Percentiles rank a stretch among this genome's conserved stretches.
Conservation (phyloP, 2,797 vertebrate genomes). For the Oophaga sylvatica region DNA sequence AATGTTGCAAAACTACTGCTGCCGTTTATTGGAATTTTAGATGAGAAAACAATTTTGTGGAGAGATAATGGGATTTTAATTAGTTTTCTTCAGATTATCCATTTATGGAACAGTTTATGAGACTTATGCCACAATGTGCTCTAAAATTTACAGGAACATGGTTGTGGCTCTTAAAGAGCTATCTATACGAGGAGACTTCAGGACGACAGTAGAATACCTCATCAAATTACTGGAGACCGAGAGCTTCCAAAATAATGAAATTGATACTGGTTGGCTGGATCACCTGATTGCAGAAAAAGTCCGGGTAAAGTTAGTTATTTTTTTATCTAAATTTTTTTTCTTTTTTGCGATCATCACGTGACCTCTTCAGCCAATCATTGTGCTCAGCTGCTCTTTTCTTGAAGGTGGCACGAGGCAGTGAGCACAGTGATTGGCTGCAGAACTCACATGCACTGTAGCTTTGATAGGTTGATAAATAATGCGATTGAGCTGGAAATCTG, state of each 20-base stretch:
- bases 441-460: too few relatives aligned
- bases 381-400: too few relatives aligned
- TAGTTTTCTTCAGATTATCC: not conserved
- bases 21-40: not conserved
- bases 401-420: too few relatives aligned
- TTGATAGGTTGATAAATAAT: too few relatives aligned
- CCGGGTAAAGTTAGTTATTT: constrained; percentile 76
- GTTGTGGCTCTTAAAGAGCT: constrained; percentile 97
- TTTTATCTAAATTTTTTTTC: not conserved
- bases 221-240: constrained; percentile 94
- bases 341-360: too few relatives aligned
- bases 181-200: constrained; percentile 95
- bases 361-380: too few relatives aligned
- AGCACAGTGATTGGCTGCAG: too few relatives aligned
- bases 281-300: constrained; percentile 94
- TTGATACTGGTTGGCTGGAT: constrained; percentile 93
- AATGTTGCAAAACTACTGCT: not conserved
- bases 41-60: too few relatives aligned
- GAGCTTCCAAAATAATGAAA: constrained; percentile 91
- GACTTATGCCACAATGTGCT: constrained; percentile 2
- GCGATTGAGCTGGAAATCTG: too few relatives aligned
- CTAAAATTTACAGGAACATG: constrained; percentile 83
- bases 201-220: constrained; percentile 96
- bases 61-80: too few relatives aligned
- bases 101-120: not conserved